Evolutionary conservation across 2,888 invertebrate genomes (phyloP).

Genomic region (Osedax frankpressi): DNA sequence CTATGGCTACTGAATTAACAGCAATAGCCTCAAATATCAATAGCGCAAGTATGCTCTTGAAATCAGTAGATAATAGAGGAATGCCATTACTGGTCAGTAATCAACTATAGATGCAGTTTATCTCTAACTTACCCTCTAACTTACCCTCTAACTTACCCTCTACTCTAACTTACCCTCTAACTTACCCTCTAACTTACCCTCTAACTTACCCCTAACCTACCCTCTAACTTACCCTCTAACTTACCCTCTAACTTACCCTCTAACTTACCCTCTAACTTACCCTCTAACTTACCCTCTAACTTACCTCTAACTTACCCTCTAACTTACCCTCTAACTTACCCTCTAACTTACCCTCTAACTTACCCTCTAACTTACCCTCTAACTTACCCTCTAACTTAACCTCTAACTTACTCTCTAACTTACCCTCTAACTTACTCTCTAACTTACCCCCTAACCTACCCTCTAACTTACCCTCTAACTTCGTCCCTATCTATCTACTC

Average conservation of each 20-base stretch:
- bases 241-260: neutral
- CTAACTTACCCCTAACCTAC: neutral
- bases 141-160: neutral
- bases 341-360: neutral
- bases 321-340: neutral
- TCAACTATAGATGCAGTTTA: too few relatives aligned
- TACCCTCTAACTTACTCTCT: neutral
- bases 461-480: neutral
- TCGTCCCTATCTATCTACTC: too few relatives aligned
- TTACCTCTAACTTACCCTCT: too few relatives aligned
- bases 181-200: neutral
- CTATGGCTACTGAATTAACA: conserved; percentile 88
- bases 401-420: too few relatives aligned
- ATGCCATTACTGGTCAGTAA: conserved; percentile 63
- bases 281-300: neutral
- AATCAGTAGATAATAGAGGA: conserved; percentile 83
- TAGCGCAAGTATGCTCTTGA: conserved; percentile 82
- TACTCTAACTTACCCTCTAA: too few relatives aligned
- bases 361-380: too few relatives aligned
- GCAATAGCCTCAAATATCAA: conserved; percentile 85
- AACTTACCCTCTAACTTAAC: neutral
- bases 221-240: neutral
- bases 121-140: neutral
- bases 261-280: too few relatives aligned
- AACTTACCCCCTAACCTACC: neutral